These are phyloP conservation scores for human (Homo sapiens) DNA, from an alignment of 2,113 vertebrate genomes.

Conservation along the genomic window GRCh38 chr15:29393001-29393500, in stretches of 20 bases:
- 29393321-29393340: no score
- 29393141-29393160: background rate
- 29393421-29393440: background rate
- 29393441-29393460: no score
- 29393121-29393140: background rate
- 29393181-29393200: background rate
- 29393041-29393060: background rate
- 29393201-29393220: background rate
- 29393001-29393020: background rate
- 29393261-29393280: background rate
- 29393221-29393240: background rate
- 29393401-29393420: background rate
- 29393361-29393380: background rate
- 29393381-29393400: no score
- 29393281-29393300: background rate
- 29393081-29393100: background rate
- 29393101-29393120: background rate
- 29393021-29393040: background rate
- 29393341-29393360: background rate
- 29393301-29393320: no score
- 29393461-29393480: background rate
- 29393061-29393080: background rate
- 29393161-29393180: background rate
- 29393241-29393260: background rate
- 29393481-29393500: background rate